phyloP scores from a whole-genome alignment of 2,888 invertebrate species.

The Leucoma salicis region DNA sequence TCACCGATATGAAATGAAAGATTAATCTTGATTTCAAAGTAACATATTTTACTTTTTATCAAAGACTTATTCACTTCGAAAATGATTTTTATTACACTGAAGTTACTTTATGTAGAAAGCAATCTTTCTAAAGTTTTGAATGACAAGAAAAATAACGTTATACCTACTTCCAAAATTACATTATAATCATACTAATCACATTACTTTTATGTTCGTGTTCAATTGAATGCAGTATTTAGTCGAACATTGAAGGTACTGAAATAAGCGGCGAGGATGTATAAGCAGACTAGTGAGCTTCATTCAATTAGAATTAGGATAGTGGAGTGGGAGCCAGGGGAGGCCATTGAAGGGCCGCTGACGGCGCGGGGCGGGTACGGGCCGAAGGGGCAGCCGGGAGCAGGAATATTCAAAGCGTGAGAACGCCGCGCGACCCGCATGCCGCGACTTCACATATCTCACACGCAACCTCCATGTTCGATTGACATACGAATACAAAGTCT shows the following conservation, averaged over 20 bases:
- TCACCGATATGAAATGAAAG: too few species aligned
- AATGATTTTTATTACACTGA: too few species aligned
- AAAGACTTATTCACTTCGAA: too few species aligned
- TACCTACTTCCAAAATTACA: too few species aligned
- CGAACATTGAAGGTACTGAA: not conserved
- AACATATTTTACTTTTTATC: too few species aligned
- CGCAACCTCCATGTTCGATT: conserved; percentile 64
- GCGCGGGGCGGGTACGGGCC: conserved; percentile 41
- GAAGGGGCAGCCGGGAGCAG: conserved; percentile 63
- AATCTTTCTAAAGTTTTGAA: too few species aligned
- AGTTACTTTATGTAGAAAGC: too few species aligned
- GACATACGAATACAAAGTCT: conserved; percentile 51
- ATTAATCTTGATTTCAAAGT: too few species aligned
- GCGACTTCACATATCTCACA: conserved; percentile 81
- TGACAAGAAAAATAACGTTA: too few species aligned
- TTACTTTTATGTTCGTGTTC: too few species aligned
- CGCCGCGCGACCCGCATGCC: conserved; percentile 81
- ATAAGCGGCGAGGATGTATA: conserved; percentile 36
- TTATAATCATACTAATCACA: too few species aligned
- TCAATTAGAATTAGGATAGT: conserved; percentile 66
- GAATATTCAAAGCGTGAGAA: conserved; percentile 83
- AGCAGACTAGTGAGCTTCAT: conserved; percentile 68
- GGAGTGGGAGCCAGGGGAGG: conserved; percentile 70
- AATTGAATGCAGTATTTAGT: too few species aligned
- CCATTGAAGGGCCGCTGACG: conserved; percentile 71